phyloP scores from a whole-genome alignment of 37 sponge, comb jelly and placozoan species.

The Halisarca cf. caerulea region DNA sequence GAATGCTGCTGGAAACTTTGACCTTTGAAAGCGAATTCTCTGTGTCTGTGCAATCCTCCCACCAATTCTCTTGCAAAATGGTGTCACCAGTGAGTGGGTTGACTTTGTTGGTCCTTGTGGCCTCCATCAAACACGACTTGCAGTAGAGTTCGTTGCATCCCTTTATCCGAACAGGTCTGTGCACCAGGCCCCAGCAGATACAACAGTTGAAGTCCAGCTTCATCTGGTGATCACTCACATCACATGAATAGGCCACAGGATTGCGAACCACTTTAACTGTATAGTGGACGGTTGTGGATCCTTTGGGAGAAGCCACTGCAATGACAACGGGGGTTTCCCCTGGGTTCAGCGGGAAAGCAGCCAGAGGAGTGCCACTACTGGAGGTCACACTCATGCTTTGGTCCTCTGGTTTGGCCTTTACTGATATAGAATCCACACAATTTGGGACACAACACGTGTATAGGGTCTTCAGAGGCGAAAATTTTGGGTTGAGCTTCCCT shows the following conservation, averaged over 20 bases:
- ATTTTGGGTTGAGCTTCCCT: constrained; percentile 71
- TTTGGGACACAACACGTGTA: constrained; percentile 76
- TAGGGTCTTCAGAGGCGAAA: constrained; percentile 47
- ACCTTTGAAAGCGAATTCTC: constrained; percentile 47
- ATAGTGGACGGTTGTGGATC: constrained; percentile 50
- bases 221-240: background rate
- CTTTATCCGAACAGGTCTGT: constrained; percentile 49
- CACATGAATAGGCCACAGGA: constrained; percentile 15
- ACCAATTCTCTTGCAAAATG: constrained; percentile 71
- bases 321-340: constrained; percentile 63
- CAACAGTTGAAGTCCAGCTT: constrained; percentile 40
- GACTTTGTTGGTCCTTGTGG: constrained; percentile 78
- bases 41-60: constrained; percentile 29
- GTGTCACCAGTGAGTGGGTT: constrained; percentile 73
- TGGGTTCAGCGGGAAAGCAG: constrained; percentile 50
- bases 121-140: constrained; percentile 62
- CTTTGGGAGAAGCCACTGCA: constrained; percentile 63
- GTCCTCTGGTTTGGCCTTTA: constrained; percentile 74
- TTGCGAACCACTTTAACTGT: constrained; percentile 46
- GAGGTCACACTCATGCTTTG: constrained; percentile 54
- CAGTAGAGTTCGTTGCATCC: constrained; percentile 53
- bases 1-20: background rate
- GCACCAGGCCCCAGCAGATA: constrained; percentile 61
- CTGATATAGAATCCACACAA: constrained; percentile 40
- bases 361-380: constrained; percentile 45